Evolutionary conservation across 2,113 vertebrate genomes (phyloP).

Genomic region (Cardinalis cardinalis): DNA sequence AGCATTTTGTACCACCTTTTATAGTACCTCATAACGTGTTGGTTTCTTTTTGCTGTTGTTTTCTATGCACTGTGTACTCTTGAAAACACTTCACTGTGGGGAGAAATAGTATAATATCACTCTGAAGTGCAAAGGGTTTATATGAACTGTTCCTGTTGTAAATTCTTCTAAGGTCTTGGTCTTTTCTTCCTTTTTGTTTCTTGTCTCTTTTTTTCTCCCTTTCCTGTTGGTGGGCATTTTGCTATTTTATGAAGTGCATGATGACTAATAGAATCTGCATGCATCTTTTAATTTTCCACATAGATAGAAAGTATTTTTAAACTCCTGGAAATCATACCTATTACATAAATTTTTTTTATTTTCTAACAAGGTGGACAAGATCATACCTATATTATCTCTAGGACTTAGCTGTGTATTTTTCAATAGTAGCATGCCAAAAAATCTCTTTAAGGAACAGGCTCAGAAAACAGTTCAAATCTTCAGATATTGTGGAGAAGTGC

Average conservation of each 20-base stretch:
- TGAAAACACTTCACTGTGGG: not conserved
- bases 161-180: not conserved
- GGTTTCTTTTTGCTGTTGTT: not conserved
- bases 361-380: not conserved
- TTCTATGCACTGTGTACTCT: not conserved
- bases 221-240: not conserved
- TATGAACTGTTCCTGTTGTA: not conserved
- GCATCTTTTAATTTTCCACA: conserved; percentile 3
- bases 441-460: not conserved
- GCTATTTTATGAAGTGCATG: not conserved
- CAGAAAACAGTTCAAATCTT: not conserved
- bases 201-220: not conserved
- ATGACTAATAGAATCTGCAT: not conserved
- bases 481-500: not conserved
- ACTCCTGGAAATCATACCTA: not conserved
- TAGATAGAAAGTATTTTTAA: not conserved
- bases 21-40: not conserved
- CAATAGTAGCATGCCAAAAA: not conserved
- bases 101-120: not conserved
- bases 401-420: not conserved
- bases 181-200: conserved; percentile 17
- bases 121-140: not conserved
- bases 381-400: not conserved
- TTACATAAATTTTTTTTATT: not conserved
- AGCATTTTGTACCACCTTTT: not conserved